Evolutionary conservation across 2,888 invertebrate genomes (phyloP).

Genomic region (Xanthostigma xanthostigma): DNA sequence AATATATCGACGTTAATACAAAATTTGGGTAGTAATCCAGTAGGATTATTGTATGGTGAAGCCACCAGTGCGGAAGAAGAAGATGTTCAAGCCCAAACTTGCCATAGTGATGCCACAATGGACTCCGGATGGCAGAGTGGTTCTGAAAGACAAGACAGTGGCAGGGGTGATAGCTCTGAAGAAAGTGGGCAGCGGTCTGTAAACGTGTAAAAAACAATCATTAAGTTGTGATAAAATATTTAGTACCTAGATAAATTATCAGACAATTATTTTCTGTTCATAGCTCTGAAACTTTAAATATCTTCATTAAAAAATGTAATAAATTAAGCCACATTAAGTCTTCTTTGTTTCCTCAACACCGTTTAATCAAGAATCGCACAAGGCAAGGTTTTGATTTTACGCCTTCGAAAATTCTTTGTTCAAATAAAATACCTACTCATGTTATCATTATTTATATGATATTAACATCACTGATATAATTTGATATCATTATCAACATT

Average conservation of each 20-base stretch:
- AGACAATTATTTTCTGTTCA: neutral
- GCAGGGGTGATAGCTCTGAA: conserved; percentile 18
- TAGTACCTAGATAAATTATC: conserved; percentile 1
- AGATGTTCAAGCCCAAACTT: conserved; percentile 23
- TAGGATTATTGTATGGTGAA: conserved; percentile 29
- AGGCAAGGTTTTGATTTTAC: no score
- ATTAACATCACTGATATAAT: no score
- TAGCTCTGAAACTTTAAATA: no score
- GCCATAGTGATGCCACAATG: conserved; percentile 36
- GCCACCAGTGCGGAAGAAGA: conserved; percentile 21
- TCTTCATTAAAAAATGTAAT: no score
- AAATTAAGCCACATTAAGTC: no score
- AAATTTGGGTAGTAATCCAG: conserved; percentile 30
- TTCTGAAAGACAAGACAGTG: conserved; percentile 38
- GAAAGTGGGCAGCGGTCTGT: conserved; percentile 19
- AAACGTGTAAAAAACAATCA: conserved; percentile 19
- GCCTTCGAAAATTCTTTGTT: no score
- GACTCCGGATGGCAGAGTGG: conserved; percentile 58
- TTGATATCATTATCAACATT: no score
- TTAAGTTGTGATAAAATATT: no score
- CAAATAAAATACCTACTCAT: no score
- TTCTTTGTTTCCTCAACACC: no score
- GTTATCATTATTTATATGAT: no score
- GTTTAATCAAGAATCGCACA: no score
- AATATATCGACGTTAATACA: conserved; percentile 33